Percentiles rank a stretch among this genome's conserved stretches.
Conservation (phyloP, 2,888 invertebrate genomes). For the Agrochola circellaris region DNA sequence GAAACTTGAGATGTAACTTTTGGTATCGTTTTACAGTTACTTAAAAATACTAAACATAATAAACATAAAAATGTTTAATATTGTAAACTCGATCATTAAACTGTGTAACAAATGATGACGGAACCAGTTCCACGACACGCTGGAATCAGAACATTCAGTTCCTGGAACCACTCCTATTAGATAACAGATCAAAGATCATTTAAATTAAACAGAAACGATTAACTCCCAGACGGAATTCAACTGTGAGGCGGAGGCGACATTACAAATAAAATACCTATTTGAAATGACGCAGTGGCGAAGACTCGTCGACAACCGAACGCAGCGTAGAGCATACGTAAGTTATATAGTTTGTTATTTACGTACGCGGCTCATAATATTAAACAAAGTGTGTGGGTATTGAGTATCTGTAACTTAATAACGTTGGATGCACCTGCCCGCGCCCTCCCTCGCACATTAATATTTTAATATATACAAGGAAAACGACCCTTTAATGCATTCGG, state of each 20-base stretch:
- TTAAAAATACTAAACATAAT: slow-evolving; percentile 55
- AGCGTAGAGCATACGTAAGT: slow-evolving; percentile 58
- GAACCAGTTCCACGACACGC: slow-evolving; percentile 77
- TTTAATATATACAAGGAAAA: slow-evolving; percentile 86
- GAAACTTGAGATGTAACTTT: slow-evolving; percentile 59
- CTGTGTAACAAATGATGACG: slow-evolving; percentile 79
- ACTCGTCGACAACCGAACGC: slow-evolving; percentile 61
- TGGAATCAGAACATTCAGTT: slow-evolving; percentile 80
- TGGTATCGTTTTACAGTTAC: slow-evolving; percentile 53
- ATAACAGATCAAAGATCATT: slow-evolving; percentile 86
- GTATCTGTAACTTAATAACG: slow-evolving; percentile 85
- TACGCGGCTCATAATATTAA: slow-evolving; percentile 77
- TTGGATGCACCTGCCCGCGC: slow-evolving; percentile 83
- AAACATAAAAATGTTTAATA: slow-evolving; percentile 70
- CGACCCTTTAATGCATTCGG: slow-evolving; percentile 84
- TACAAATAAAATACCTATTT: slow-evolving; percentile 67
- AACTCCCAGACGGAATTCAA: slow-evolving; percentile 71
- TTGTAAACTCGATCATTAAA: slow-evolving; percentile 81
- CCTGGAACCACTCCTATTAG: slow-evolving; percentile 85
- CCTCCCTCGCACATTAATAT: slow-evolving; percentile 81
- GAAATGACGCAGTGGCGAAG: slow-evolving; percentile 47
- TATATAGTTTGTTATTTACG: slow-evolving; percentile 80
- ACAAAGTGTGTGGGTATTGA: slow-evolving; percentile 79
- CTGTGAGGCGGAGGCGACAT: slow-evolving; percentile 53
- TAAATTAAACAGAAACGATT: slow-evolving; percentile 83